Evolutionary conservation across 2,113 vertebrate species (phyloP).

Genomic region (Poeciliopsis occidentalis): DNA sequence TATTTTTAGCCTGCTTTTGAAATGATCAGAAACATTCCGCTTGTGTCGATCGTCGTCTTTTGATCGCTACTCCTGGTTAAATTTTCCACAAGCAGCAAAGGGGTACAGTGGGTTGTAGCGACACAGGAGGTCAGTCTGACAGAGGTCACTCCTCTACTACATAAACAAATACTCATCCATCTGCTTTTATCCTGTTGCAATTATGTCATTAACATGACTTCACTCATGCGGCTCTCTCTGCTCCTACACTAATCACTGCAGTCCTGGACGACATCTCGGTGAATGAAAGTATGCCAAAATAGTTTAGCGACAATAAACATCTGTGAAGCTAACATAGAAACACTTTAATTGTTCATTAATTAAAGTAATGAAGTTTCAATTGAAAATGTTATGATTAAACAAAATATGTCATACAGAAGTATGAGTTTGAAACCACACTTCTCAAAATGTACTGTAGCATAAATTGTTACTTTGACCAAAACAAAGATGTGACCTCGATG

Average conservation of each 20-base stretch:
- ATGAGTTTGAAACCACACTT: background rate
- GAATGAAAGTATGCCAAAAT: slow-evolving; percentile 11
- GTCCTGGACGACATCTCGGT: slow-evolving; percentile 24
- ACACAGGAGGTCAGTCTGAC: slow-evolving; percentile 44
- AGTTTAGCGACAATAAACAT: slow-evolving; percentile 10
- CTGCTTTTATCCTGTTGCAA: slow-evolving; percentile 31
- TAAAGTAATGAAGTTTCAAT: background rate
- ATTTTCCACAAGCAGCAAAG: slow-evolving; percentile 4
- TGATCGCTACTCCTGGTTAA: background rate
- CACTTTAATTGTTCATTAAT: too few species aligned
- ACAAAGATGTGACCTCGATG: too few species aligned
- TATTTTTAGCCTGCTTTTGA: slow-evolving; percentile 65
- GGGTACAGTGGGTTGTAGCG: too few species aligned
- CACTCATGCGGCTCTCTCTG: slow-evolving; percentile 12
- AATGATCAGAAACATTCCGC: slow-evolving; percentile 55
- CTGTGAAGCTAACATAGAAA: slow-evolving; percentile 2
- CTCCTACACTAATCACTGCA: slow-evolving; percentile 10
- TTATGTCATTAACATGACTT: background rate
- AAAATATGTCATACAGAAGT: background rate
- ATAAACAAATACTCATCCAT: slow-evolving; percentile 22
- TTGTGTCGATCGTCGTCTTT: slow-evolving; percentile 37
- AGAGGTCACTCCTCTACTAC: slow-evolving; percentile 40
- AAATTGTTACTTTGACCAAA: too few species aligned
- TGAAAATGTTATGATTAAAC: background rate
- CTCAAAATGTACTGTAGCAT: too few species aligned